A percentile compares a stretch with the other conserved stretches of the same genome.
Conservation (phyloP, 2,113 vertebrate genomes). For the Macrotis lagotis region DNA sequence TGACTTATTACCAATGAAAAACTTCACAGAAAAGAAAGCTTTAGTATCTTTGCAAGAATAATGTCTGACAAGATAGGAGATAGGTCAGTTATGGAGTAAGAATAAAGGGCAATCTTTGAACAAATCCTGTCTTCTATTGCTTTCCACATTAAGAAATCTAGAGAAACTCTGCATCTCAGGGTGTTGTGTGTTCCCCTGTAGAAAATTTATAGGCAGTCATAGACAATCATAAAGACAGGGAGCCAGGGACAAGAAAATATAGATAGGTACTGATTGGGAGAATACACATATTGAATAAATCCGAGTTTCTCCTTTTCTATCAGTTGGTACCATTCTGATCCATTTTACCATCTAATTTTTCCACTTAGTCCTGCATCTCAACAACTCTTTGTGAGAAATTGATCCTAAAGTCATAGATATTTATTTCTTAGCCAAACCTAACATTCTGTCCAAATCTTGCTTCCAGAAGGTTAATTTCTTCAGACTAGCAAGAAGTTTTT, state of each 20-base stretch:
- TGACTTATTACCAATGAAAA: neutral
- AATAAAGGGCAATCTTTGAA: neutral
- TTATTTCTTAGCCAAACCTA: neutral
- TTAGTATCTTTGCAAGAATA: neutral
- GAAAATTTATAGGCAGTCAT: neutral
- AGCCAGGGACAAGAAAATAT: neutral
- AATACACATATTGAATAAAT: neutral
- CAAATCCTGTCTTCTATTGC: neutral
- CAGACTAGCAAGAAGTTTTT: neutral
- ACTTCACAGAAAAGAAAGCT: neutral
- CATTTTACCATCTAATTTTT: neutral
- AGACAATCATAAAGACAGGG: neutral
- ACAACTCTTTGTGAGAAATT: neutral
- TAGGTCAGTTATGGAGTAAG: neutral
- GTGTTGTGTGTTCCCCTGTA: neutral
- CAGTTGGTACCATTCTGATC: neutral
- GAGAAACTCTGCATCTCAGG: neutral
- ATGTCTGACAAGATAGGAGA: neutral
- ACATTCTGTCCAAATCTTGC: neutral
- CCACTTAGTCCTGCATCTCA: neutral
- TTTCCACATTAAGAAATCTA: neutral
- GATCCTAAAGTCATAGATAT: neutral
- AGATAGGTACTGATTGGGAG: neutral
- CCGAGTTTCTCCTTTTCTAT: neutral
- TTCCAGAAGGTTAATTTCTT: neutral